Evolutionary conservation across 1,140 invertebrate genomes (phyloP), one percentile per base, ranked within the genome.

Genomic region (Zaprionus camerounensis): DNA sequence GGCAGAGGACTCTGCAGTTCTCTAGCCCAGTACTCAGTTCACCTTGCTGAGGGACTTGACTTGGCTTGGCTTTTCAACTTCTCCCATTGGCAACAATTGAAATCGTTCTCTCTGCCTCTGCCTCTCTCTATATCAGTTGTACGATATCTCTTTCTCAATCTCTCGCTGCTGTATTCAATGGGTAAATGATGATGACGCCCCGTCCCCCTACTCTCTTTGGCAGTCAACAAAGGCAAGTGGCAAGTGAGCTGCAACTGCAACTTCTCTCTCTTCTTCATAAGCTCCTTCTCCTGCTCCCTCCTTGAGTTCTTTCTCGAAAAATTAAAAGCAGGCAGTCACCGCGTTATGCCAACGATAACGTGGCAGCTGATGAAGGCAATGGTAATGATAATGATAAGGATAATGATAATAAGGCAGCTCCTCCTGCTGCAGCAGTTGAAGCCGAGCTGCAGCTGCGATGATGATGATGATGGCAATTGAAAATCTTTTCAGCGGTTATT

Each of bases 321-420:
- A 71, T 87, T 77, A 80, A 88, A 81, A 73, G 41, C 53, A 56
- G 46, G 55, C 68, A 65, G 73, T 44, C 73, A 72, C 61, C 51
- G 41, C 41, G 41, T 46, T 46, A 46, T 46, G 62, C 70, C 82
- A 68, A 80, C 68, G 78, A 84, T 87, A 88, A 87, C 78, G 68
- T 81, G 78, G 74, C 82, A 85, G 71, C 71, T 84, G 82, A 84
- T 88, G 85, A 87, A 78, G 84, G 83, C 81, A 84, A 84, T 81
- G 70, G 69, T 87, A 65, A 80, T 73, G 65, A 65, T 22, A 62
- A 71, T 28, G 24, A 70, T 67, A 70, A 82, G 69, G 76, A 82
- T 82, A 71, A 82, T 78, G 81, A 71, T 80, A 72, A 83, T 86
- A 71, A 80, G 41, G 59, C 67, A 75, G 63, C 49, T 72, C 79